Base-by-base conservation (phyloP, 2,797 vertebrate genomes). In the Poecilia gillii region DNA sequence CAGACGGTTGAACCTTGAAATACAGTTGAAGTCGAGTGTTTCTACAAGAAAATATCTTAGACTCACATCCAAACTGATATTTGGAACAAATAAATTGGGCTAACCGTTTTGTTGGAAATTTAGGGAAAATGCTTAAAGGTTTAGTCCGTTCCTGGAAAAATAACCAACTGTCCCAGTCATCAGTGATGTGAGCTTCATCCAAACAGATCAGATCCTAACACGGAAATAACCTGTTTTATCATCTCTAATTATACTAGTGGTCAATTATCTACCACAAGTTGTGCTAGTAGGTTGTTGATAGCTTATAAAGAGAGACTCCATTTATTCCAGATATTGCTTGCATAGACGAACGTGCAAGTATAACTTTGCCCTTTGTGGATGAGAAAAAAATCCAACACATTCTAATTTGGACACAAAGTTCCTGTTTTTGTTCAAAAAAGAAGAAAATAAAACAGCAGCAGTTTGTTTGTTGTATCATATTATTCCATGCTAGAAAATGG, bases 201-300 rank as follows among this genome's bases (percentile, higher is more conserved):
- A 94, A 97, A 96, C 81, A 97, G 89, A 90, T 92, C 79, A 96
- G 94, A 73, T 97, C 96, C 91, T 96, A 93, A 93, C 95, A 93
- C 0, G 94, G 95, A 73, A 96, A 41, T 39, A 0, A 25, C 62
- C 62, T 9, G 1, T 3, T 39, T 23, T 66, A 66, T 39, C 2
- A 20, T 66, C 33, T 39, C 6, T 66, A 20, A 39, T 23, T 4
- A 41, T 4, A 41, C 18, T 4, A 13, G 9, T 6, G 23, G 23
- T 13, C 23, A 2, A 25, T 41, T n/a, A 43, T 14, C 7, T 41
- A 2, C 20, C 39, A 41, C 14, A 33, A 64, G 9, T 64, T 64
- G 31, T 64, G 59, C 23, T 41, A 11, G 23, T 2, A 43, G 66
- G 7, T 70, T 66, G 33, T 31, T 31, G 57, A 59, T 31, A 31